These are phyloP conservation scores for Knipowitschia caucasica DNA, from an alignment of 2,797 vertebrate genomes.

Conservation along the genomic window DNA sequence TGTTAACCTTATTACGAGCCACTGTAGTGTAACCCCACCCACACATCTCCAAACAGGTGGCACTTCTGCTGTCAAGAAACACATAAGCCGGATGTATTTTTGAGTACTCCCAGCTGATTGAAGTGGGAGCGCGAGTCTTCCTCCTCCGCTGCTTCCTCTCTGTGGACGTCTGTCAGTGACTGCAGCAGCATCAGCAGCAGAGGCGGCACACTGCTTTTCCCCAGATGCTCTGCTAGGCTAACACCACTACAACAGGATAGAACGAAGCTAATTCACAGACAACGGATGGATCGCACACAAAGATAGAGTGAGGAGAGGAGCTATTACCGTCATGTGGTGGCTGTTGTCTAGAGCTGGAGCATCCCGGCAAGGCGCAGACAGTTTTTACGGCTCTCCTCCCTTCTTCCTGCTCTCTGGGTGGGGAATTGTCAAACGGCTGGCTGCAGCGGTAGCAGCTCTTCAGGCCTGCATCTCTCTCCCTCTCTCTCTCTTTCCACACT, in stretches of 20 bases:
- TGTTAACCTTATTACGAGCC: conserved; percentile 27
- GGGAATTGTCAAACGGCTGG: conserved; percentile 75
- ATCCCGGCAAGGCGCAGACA: conserved; percentile 62
- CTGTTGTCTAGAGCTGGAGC: conserved; percentile 60
- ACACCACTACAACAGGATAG: conserved; percentile 61
- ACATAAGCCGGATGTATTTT: conserved; percentile 37
- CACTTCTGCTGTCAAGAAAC: conserved; percentile 49
- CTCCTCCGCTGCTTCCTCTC: conserved; percentile 25
- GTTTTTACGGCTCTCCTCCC: conserved; percentile 60
- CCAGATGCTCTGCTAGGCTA: conserved; percentile 67
- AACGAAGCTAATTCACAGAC: conserved; percentile 49
- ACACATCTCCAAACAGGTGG: conserved; percentile 71
- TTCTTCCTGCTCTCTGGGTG: conserved; percentile 71
- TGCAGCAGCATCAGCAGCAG: conserved; percentile 40
- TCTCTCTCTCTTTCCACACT: conserved; percentile 45
- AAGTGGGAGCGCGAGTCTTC: conserved; percentile 43
- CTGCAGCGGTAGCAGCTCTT: conserved; percentile 61
- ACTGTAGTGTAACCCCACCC: conserved; percentile 45
- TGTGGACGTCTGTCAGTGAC: conserved; percentile 49
- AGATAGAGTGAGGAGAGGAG: conserved; percentile 39
- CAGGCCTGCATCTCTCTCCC: conserved; percentile 52
- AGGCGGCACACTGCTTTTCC: conserved; percentile 51
- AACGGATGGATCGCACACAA: conserved; percentile 22
- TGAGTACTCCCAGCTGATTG: conserved; percentile 37
- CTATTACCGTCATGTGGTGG: conserved; percentile 68